phyloP scores from a whole-genome alignment of 2,113 vertebrate genomes.

The Ancistrus triradiatus region DNA sequence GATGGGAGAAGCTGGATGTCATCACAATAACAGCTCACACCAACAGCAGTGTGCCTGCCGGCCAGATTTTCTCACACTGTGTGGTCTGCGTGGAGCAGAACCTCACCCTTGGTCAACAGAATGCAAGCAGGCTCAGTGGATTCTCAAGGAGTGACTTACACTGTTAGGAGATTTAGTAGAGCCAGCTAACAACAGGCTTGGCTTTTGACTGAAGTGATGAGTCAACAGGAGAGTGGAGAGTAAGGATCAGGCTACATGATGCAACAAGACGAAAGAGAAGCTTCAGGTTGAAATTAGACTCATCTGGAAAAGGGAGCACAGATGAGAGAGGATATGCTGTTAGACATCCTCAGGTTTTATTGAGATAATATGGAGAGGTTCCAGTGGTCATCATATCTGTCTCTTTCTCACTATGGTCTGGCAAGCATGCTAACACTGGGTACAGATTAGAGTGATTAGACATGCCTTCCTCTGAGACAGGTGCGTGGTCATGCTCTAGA shows the following conservation, averaged over 20 bases:
- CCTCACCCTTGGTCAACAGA: conserved; percentile 76
- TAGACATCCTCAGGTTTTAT: conserved; percentile 21
- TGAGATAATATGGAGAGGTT: conserved; percentile 43
- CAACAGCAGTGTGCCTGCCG: conserved; percentile 62
- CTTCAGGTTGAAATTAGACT: background rate
- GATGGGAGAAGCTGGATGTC: conserved; percentile 33
- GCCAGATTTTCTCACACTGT: conserved; percentile 66
- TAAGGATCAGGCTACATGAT: conserved; percentile 45
- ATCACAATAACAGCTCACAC: conserved; percentile 37
- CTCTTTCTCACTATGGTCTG: conserved; percentile 16
- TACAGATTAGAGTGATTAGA: conserved; percentile 53
- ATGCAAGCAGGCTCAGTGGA: conserved; percentile 49
- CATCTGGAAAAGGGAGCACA: background rate
- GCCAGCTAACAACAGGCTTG: conserved; percentile 47
- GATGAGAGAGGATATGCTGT: conserved; percentile 21
- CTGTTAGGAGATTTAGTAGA: conserved; percentile 17
- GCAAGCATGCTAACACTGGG: conserved; percentile 41
- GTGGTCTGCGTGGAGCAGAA: conserved; percentile 67
- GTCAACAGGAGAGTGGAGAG: conserved; percentile 50
- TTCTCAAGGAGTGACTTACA: conserved; percentile 63
- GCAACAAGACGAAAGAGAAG: conserved; percentile 11
- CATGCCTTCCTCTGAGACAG: conserved; percentile 56
- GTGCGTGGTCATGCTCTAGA: conserved; percentile 54
- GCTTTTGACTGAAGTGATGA: conserved; percentile 52
- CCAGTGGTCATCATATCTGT: background rate